These are phyloP conservation scores for Hydrolagus affinis DNA, from an alignment of 2,113 vertebrate genomes.

Conservation along the genomic window DNA sequence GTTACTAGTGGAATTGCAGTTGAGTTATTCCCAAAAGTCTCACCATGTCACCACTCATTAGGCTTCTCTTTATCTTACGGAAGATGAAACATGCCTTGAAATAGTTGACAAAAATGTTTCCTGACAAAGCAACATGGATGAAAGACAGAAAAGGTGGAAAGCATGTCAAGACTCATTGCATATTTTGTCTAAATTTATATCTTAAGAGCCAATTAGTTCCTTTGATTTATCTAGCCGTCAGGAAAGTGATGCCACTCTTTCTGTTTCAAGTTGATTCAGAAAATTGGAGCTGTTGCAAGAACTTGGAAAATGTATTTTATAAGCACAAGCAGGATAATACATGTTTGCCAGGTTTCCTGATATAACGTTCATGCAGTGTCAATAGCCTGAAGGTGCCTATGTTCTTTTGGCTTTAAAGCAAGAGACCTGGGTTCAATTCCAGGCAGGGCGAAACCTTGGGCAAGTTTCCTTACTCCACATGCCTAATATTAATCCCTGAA, in stretches of 20 bases:
- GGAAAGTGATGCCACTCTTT: slow-evolving; percentile 7
- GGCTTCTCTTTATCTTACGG: background rate
- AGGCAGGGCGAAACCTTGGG: too few species aligned
- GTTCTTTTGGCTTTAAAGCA: slow-evolving; percentile 1
- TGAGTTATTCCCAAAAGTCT: background rate
- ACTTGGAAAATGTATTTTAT: slow-evolving; percentile 20
- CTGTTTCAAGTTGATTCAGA: background rate
- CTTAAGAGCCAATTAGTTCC: background rate
- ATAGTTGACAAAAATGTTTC: background rate
- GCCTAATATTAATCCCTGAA: too few species aligned
- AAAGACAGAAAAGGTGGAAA: background rate
- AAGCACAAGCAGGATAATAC: slow-evolving; percentile 2
- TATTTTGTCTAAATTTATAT: background rate
- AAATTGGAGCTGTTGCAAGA: slow-evolving; percentile 12
- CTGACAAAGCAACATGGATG: background rate
- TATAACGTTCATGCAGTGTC: background rate
- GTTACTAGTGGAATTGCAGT: background rate
- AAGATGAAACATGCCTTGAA: background rate
- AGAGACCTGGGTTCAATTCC: too few species aligned
- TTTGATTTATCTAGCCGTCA: background rate
- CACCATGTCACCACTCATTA: background rate
- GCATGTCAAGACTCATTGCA: background rate
- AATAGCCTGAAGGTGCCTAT: background rate
- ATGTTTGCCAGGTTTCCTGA: background rate
- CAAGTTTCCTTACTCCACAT: too few species aligned